Base-by-base conservation (phyloP, 1,140 invertebrate species). In the Phymastichus coffea region DNA sequence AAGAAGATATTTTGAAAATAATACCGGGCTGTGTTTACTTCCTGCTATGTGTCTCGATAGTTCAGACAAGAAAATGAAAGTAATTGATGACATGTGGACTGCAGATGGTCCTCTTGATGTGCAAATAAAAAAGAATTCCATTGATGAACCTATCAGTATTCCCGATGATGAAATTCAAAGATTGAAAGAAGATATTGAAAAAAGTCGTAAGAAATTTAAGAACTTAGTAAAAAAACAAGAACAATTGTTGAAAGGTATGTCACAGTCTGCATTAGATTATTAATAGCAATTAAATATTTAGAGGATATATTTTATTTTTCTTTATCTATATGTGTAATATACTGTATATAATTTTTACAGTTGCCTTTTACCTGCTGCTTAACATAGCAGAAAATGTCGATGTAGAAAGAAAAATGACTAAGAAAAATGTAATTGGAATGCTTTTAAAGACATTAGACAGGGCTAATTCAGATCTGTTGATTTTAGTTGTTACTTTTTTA, bases 321-420 rank as follows among this genome's bases (percentile, higher is more conserved):
- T 43, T 49, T 62, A 28, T 35, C 10, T 20, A 26, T 7, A 23
- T 41, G 20, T 53, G 30, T 22, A 17, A 23, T 14, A 20, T 51
- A 52, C 22, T 28, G 37, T 26, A 2, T 25, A 44, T 44, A 57
- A 38, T 63, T 41, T 59, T 75, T 76, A 57, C 57, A 81, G 90
- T 91, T 49, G 87, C 88, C 12, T 95, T 95, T 78, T 95, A 97
- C 78, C 82, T 99, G 62, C 80, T 99, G 41, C 78, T 98, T 19
- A 98, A 99, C 77, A 89, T 99, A 70, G 91, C 96, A 6, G 95
- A 98, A 78, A 96, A 98, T 80, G 84, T 91, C 14, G 92, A 87
- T 76, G 87, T 98, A 8, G 96, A 99, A 80, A 89, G 95, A 76
- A 99, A 99, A 84, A 99, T 99, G 93, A 86, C 92, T 6, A 94